phyloP scores from a whole-genome alignment of 2,888 invertebrate genomes.

The Pollenia angustigena region DNA sequence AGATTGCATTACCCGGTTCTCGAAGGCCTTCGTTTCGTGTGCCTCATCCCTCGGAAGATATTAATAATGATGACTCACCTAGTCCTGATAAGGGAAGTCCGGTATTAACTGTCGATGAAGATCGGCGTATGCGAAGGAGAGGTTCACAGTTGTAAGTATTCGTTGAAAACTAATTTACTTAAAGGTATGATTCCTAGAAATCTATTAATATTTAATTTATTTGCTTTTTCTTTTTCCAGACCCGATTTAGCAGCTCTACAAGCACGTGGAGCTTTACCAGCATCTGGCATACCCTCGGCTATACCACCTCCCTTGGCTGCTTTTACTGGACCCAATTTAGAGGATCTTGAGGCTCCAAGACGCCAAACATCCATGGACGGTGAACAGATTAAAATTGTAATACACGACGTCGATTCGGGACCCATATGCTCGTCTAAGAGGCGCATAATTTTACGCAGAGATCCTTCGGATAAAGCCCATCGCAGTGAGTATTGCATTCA shows the following conservation, averaged over 20 bases:
- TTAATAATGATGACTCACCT: conserved; percentile 85
- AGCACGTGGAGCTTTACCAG: conserved; percentile 86
- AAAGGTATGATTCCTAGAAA: no score
- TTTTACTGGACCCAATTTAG: conserved; percentile 85
- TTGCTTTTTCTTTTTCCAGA: conserved; percentile 83
- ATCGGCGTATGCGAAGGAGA: conserved; percentile 89
- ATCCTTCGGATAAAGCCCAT: conserved; percentile 93
- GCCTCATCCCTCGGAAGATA: conserved; percentile 85
- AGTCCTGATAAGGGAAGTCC: conserved; percentile 86
- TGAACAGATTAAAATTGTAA: conserved; percentile 96
- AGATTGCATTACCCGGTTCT: conserved; percentile 84
- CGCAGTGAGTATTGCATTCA: conserved; percentile 88
- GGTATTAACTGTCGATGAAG: conserved; percentile 88
- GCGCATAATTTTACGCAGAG: conserved; percentile 90
- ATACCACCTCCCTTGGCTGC: conserved; percentile 84
- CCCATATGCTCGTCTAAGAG: conserved; percentile 88
- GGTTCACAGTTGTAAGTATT: conserved; percentile 92
- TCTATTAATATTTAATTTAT: background rate
- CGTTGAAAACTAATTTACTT: background rate
- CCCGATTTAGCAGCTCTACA: conserved; percentile 89
- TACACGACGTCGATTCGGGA: conserved; percentile 94
- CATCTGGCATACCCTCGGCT: conserved; percentile 82
- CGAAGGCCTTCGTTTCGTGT: conserved; percentile 87
- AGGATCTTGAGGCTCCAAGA: conserved; percentile 87
- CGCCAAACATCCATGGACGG: conserved; percentile 95